Evolutionary conservation across 2,888 invertebrate genomes (phyloP).

Genomic region (Myopa testacea): DNA sequence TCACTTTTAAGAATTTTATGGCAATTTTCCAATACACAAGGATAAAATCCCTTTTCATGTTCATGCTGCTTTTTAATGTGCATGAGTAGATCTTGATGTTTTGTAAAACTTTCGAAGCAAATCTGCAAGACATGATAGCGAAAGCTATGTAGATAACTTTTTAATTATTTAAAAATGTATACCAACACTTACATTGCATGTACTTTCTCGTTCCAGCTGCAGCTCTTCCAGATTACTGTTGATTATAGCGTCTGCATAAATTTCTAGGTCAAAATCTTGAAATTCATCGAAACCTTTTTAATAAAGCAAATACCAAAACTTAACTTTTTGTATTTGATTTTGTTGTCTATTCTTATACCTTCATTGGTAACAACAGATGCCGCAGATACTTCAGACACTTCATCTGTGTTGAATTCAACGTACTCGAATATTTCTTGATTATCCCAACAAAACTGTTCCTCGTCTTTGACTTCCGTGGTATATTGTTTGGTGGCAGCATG

Average conservation of each 20-base stretch:
- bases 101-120: slow-evolving; percentile 50
- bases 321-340: neutral
- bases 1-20: slow-evolving; percentile 45
- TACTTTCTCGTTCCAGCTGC: slow-evolving; percentile 53
- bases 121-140: slow-evolving; percentile 39
- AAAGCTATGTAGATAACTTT: neutral
- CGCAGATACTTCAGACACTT: neutral
- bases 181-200: slow-evolving; percentile 49
- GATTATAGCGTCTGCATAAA: slow-evolving; percentile 54
- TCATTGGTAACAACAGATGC: neutral
- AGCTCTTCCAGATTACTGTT: slow-evolving; percentile 56
- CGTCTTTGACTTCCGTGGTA: neutral
- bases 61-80: slow-evolving; percentile 49
- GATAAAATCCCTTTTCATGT: slow-evolving; percentile 44
- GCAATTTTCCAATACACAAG: slow-evolving; percentile 56
- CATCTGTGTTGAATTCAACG: neutral
- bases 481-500: neutral
- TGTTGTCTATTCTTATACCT: neutral
- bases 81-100: slow-evolving; percentile 50
- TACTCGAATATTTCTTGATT: neutral
- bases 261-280: slow-evolving; percentile 50
- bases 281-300: slow-evolving; percentile 28
- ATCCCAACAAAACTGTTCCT: neutral
- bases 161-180: neutral
- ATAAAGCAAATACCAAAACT: neutral